These are phyloP conservation scores for Schizopygopsis malacanthus DNA, from an alignment of 2,797 vertebrate species.

Conservation along the genomic window DNA sequence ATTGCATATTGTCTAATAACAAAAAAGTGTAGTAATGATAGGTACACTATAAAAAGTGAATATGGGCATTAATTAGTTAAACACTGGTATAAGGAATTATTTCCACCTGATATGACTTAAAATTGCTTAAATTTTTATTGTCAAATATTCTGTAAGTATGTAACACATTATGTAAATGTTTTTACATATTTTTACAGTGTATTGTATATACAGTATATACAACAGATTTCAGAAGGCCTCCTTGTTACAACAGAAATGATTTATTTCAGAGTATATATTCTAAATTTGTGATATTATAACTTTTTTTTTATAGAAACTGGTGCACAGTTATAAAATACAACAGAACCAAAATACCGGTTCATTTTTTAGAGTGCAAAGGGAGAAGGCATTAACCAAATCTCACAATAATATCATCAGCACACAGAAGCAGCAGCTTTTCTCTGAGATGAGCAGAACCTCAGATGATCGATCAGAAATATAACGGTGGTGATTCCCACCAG, in stretches of 20 bases:
- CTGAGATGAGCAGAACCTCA: neutral
- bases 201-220: neutral
- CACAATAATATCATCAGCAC: neutral
- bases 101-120: neutral
- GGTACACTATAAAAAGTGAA: neutral
- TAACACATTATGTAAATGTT: too few relatives aligned
- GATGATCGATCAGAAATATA: neutral
- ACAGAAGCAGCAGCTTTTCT: neutral
- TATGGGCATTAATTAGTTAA: neutral
- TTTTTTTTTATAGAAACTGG: neutral
- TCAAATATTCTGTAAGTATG: too few relatives aligned
- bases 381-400: neutral
- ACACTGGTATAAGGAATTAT: neutral
- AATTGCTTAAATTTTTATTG: too few relatives aligned
- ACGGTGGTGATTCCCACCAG: neutral
- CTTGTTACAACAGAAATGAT: neutral
- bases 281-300: neutral
- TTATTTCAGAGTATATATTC: neutral
- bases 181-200: too few relatives aligned
- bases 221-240: neutral
- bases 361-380: neutral
- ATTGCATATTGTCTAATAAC: neutral
- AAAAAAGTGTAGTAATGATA: neutral
- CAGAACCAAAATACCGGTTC: neutral
- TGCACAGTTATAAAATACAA: neutral